These are phyloP conservation scores for Cardiocondyla obscurior DNA, from an alignment of 1,140 invertebrate genomes.

Conservation along the genomic window DNA sequence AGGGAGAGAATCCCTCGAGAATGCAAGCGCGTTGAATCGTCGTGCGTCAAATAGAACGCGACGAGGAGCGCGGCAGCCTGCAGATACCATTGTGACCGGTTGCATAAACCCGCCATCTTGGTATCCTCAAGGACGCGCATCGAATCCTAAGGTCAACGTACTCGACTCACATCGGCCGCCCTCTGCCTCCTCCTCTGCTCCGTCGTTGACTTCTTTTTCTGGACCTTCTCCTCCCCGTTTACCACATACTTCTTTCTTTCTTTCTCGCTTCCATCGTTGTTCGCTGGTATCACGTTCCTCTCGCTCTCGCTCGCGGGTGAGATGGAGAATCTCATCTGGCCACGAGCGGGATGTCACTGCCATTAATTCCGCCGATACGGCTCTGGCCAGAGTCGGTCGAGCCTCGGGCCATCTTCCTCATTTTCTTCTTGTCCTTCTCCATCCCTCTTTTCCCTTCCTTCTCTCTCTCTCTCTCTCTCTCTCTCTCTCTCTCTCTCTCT, in stretches of 20 bases:
- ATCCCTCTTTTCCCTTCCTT: slow-evolving; percentile 5
- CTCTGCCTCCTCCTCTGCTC: slow-evolving; percentile 66
- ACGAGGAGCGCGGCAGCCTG: slow-evolving; percentile 60
- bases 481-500: slow-evolving; percentile 14
- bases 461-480: slow-evolving; percentile 3
- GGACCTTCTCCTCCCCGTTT: slow-evolving; percentile 32
- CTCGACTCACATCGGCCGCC: slow-evolving; percentile 73
- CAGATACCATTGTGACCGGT: slow-evolving; percentile 78
- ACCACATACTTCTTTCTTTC: slow-evolving; percentile 29
- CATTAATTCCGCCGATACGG: slow-evolving; percentile 78
- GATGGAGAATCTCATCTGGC: slow-evolving; percentile 71
- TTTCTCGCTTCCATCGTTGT: slow-evolving; percentile 28
- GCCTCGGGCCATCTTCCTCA: slow-evolving; percentile 63
- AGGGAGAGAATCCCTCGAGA: slow-evolving; percentile 63
- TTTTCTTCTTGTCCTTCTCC: slow-evolving; percentile 62
- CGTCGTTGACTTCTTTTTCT: slow-evolving; percentile 69
- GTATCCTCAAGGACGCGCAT: slow-evolving; percentile 81
- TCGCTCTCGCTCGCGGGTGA: slow-evolving; percentile 54
- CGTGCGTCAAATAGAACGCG: slow-evolving; percentile 74
- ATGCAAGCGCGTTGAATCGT: slow-evolving; percentile 72
- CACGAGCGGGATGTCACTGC: slow-evolving; percentile 79
- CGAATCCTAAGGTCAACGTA: slow-evolving; percentile 81
- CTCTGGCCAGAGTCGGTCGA: slow-evolving; percentile 68
- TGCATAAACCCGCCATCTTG: slow-evolving; percentile 82
- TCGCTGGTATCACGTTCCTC: slow-evolving; percentile 37